Evolutionary conservation across 2,113 vertebrate genomes (phyloP), one percentile per base, ranked within the genome.

Genomic region (Plecturocebus donacophilus): DNA sequence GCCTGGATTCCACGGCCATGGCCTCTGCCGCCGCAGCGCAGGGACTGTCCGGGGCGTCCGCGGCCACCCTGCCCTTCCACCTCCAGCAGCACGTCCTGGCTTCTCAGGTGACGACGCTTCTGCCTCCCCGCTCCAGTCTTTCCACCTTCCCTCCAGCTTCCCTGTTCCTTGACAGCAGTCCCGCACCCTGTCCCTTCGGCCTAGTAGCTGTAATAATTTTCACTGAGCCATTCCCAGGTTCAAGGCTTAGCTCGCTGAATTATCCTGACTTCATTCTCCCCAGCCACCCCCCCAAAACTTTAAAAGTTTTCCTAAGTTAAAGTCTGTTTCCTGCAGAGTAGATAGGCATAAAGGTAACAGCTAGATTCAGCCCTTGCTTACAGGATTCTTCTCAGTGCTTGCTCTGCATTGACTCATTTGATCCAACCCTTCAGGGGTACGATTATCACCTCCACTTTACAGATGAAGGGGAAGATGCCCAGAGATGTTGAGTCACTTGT

Each of bases 11-110:
- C 98, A 99, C 99, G 0, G 98, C 98, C 52, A 98, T 99, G 95
- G 99, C 99, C 98, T 99, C 99, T 4, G 99, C 99, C 0, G 99
- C 99, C 0, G 98, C 99, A 6, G 98, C 99, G 32, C 99, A 99
- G 95, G 99, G 99, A 98, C 98, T 99, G 91, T 98, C 99, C 1
- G 99, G 99, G 85, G 98, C 99, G 1, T 99, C 98, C 0, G 98
- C 99, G 0, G 98, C 99, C 17, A 99, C 99, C 84, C 97, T 99
- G 92, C 99, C 99, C 42, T 99, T 99, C 97, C 99, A 99, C 98
- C 99, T 99, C 96, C 99, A 99, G 98, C 99, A 99, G 97, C 99
- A 99, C 20, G 99, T 99, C 97, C 98, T 99, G 98, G 99, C 99
- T 86, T 99, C 99, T 0, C 99, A 99, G 99, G 99, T 99, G 99